phyloP scores from a whole-genome alignment of 2,113 vertebrate species.

The Tursiops truncatus region DNA sequence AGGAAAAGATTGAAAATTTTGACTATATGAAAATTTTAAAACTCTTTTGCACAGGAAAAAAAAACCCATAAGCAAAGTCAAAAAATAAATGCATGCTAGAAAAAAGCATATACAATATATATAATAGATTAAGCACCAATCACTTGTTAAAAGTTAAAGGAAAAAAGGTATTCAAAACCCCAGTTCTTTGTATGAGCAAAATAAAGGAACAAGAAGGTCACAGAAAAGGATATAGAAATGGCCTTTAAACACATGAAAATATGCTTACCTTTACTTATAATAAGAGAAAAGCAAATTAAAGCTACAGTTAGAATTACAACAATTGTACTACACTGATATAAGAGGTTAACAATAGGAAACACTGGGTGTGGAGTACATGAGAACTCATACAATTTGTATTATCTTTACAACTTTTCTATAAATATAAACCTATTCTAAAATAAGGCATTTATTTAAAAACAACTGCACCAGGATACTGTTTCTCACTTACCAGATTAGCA shows the following conservation, averaged over 20 bases:
- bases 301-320: not conserved
- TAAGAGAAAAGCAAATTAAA: not conserved
- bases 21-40: not conserved
- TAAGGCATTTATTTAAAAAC: not conserved
- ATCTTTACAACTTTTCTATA: not conserved
- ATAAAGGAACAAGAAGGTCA: not conserved
- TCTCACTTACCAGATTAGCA: not conserved
- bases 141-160: not conserved
- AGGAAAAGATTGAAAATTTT: not conserved
- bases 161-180: not conserved
- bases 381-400: not conserved
- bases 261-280: not conserved
- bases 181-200: not conserved
- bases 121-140: not conserved
- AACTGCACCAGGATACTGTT: not conserved
- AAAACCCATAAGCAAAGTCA: not conserved
- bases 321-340: not conserved
- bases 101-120: not conserved
- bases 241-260: not conserved
- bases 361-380: not conserved
- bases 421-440: not conserved
- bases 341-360: not conserved
- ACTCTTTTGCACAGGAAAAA: not conserved
- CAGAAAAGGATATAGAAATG: not conserved
- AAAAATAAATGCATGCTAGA: not conserved